Evolutionary conservation across 2,888 invertebrate genomes (phyloP), one percentile per base, ranked within the genome.

Genomic region (Eristalis tenax): DNA sequence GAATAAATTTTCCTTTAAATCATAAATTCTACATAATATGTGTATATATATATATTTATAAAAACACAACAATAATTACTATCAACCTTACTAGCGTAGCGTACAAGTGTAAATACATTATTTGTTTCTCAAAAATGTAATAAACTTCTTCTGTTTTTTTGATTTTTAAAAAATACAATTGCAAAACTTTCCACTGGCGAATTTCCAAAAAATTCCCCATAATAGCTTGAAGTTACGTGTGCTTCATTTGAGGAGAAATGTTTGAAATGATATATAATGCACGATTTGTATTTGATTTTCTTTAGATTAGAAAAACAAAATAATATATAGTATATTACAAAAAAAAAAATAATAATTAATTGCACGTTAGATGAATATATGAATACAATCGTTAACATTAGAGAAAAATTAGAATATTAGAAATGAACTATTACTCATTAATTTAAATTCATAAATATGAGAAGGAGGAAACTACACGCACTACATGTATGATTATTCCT

Each of bases 41-140:
- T 71, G 73, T 85, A 82, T 78, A 86, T 82, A 86, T 82, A 86
- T 71, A 80, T 85, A 82, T 81, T 68, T 78, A 82, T 78, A 86
- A 82, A 86, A 82, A 86, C 86, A 86, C 86, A 86, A 86, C 86
- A 86, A 86, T 82, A 82, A 86, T 82, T 75, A 82, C 82, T 86
- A 82, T 82, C 74, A 82, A 86, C 86, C 86, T 86, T 82, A 82
- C 70, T 69, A 81, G 64, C 61, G 77, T 80, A 71, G n/a, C n/a
- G n/a, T 68, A 26, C 26, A n/a, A n/a, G 76, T 50, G 50, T 73
- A 77, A 71, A 43, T 85, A 77, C 28, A 65, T 28, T 56, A 40
- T 73, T 32, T 32, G 8, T 32, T 32, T 10, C 10, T 10, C 8
- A 32, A 32, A 32, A 50, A 50, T 50, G 50, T n/a, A n/a, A 1